Evolutionary conservation across 2,113 vertebrate species (phyloP).

Genomic region (Sander lucioperca): DNA sequence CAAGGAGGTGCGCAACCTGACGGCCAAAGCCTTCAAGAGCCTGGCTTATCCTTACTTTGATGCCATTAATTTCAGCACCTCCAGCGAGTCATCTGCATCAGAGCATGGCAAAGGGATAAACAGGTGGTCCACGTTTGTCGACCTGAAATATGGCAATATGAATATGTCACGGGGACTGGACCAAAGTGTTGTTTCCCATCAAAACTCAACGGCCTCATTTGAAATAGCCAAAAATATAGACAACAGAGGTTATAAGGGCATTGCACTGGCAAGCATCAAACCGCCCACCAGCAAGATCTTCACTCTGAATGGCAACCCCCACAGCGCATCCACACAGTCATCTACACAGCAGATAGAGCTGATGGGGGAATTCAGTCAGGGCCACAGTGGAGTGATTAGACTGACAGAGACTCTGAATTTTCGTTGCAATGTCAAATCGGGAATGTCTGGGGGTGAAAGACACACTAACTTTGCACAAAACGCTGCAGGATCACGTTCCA

Average conservation of each 20-base stretch:
- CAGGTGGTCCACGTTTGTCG: constrained; percentile 93
- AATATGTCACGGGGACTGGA: constrained; percentile 74
- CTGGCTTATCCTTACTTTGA: constrained; percentile 93
- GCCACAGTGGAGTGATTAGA: constrained; percentile 85
- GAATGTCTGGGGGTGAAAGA: constrained; percentile 73
- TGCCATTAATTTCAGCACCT: constrained; percentile 88
- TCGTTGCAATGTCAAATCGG: constrained; percentile 86
- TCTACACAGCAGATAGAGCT: constrained; percentile 76
- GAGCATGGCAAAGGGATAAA: constrained; percentile 87
- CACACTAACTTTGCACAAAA: constrained; percentile 77
- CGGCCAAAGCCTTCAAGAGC: constrained; percentile 93
- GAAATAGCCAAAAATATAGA: constrained; percentile 73
- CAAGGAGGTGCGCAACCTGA: constrained; percentile 95
- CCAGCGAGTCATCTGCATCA: constrained; percentile 90
- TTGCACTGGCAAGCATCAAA: constrained; percentile 68
- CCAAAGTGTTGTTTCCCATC: constrained; percentile 63
- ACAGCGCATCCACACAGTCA: constrained; percentile 52
- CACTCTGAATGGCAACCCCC: constrained; percentile 70
- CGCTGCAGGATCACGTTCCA: constrained; percentile 82
- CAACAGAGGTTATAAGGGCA: constrained; percentile 67
- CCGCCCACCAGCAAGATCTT: constrained; percentile 84
- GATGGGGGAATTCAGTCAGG: constrained; percentile 80
- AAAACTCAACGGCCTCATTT: constrained; percentile 70
- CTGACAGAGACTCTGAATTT: constrained; percentile 89
- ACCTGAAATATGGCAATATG: constrained; percentile 90